Base-by-base conservation (phyloP, 2,888 invertebrate species). In the Kuschelorhynchus macadamiae region DNA sequence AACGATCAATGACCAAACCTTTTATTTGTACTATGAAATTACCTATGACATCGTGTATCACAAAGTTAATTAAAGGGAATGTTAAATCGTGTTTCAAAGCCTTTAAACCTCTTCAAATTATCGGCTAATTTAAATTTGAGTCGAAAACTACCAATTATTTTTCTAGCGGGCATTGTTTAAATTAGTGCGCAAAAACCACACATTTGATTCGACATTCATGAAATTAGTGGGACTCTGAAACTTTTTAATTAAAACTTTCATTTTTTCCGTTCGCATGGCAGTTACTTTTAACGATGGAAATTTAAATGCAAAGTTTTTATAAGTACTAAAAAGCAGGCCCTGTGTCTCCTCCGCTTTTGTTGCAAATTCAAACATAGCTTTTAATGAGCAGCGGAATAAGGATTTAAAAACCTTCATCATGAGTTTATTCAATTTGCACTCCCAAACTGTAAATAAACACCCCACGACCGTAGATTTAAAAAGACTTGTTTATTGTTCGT, bases 381-480 rank as follows among this genome's bases (percentile, higher is more conserved):
- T 36, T 36, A 36, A 36, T 36, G 36, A 36, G 36, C 36, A 36
- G 36, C 12, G 36, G 36, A 42, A 42, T 42, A 42, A 12, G 16
- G 42, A 42, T 42, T 14, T 42, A 42, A 42, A 42, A 42, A 42
- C 42, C 9, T 42, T 42, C 42, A 14, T 4, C 14, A 42, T 14
- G 42, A 42, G 39, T 39, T 14, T 42, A 42, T 42, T 42, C 42
- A 42, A 42, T 42, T 42, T 42, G 42, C 42, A 2, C 42, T 42
- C 11, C 16, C 8, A 42, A 14, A 42, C 16, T 14, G 16, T 4
- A 42, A 42, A 11, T 36, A 36, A 36, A 36, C 4, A 30, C 30
- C 9, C 9, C 30, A 7, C 30, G 9, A 7, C 30, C 9, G 30
- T 9, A 7, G 30, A 9, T 30, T 30, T 30, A 30, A 9, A 30